Percentiles rank a stretch among this genome's conserved stretches.
phyloP scores from a whole-genome alignment of 2,888 invertebrate species.

The Pyrocoelia pectoralis region DNA sequence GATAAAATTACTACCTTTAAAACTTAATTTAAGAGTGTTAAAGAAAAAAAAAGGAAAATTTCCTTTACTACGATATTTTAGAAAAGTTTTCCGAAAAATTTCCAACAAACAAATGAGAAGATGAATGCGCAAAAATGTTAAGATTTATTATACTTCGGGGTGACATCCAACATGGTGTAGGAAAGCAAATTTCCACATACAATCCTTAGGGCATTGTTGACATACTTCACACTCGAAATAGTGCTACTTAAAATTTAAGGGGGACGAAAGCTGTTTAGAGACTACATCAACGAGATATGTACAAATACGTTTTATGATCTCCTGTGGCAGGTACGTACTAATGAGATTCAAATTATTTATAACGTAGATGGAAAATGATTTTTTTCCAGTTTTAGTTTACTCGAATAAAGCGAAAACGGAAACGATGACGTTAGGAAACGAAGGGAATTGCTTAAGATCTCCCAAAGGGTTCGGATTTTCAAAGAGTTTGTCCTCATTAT shows the following conservation, averaged over 20 bases:
- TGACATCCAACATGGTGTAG: not conserved
- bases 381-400: not conserved
- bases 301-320: too few relatives aligned
- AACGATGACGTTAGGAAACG: not conserved
- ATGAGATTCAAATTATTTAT: not conserved
- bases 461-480: not conserved
- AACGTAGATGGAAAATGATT: not conserved
- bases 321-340: not conserved
- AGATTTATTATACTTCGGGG: not conserved
- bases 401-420: not conserved
- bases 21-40: not conserved
- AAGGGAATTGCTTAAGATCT: not conserved
- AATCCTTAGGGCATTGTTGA: not conserved
- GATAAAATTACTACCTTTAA: too few relatives aligned
- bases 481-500: slow-evolving; percentile 8
- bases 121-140: not conserved
- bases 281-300: not conserved
- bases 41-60: not conserved
- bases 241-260: slow-evolving; percentile 1
- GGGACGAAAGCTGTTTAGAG: not conserved
- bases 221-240: not conserved
- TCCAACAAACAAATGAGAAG: not conserved
- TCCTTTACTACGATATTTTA: not conserved
- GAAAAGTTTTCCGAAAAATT: not conserved
- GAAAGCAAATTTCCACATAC: not conserved